Evolutionary conservation across 2,888 invertebrate species (phyloP), one percentile per base, ranked within the genome.

Genomic region (Ormyrus thymus): DNA sequence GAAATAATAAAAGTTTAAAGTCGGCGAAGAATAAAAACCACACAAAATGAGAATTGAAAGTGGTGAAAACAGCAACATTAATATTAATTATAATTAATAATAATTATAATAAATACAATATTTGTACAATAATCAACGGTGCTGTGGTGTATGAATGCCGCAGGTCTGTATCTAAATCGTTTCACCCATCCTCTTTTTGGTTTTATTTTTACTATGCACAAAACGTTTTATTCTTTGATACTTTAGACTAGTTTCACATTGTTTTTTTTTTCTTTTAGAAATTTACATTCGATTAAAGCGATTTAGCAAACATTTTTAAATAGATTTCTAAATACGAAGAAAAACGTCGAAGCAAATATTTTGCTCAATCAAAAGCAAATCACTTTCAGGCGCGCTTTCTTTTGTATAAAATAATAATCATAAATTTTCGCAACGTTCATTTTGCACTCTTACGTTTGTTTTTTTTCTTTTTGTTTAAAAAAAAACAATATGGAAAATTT

Each of bases 91-190:
- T 88, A 87, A 89, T 88, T 89, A 88, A 89, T 89, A 89, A 87
- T 87, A 87, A 89, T 89, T 88, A 89, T 89, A 89, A 89, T 89
- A 89, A 89, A 89, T 89, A 89, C 88, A 89, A 89, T 89, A 89
- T 89, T 89, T 89, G 89, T 89, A 89, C 89, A 89, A 89, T 89
- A 89, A 89, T 77, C 87, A 89, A 88, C 87, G 88, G 87, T 88
- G 87, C 87, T 88, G 86, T 88, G 86, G 86, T 88, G 66, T 83
- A 79, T 81, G 85, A 85, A 87, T 86, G 84, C 85, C 77, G 77
- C 78, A 78, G 78, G 71, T 86, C 68, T 74, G 85, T 86, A 82
- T 85, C 74, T 83, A 79, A 70, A 81, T 76, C 78, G 72, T 78
- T 69, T 82, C 76, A 68, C 75, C 79, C 71, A 58, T 78, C 59